Percentiles rank a stretch among this genome's conserved stretches.
These are phyloP conservation scores for Chelonia mydas DNA, from an alignment of 2,797 vertebrate species.

Conservation along the genomic window DNA sequence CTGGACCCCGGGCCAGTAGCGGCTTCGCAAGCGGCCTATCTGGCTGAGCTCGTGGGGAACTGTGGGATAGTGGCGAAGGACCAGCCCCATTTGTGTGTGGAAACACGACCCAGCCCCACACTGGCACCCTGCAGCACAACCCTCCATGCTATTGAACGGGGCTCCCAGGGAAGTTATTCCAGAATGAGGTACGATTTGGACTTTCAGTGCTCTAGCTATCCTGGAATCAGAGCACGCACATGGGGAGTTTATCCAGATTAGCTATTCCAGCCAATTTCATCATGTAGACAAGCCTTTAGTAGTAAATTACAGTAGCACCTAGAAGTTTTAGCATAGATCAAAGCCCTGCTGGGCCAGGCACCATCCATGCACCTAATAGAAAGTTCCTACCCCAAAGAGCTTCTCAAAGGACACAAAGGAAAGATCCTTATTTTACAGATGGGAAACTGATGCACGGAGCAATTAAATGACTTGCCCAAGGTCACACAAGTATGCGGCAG, in stretches of 20 bases:
- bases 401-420: background rate
- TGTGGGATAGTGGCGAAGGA: background rate
- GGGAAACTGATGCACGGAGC: background rate
- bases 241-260: background rate
- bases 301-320: background rate
- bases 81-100: background rate
- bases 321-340: background rate
- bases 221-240: background rate
- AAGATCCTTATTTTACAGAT: background rate
- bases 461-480: background rate
- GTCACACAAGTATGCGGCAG: background rate
- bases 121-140: background rate
- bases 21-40: background rate
- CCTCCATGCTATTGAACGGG: background rate
- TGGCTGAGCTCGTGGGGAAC: background rate
- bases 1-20: too few relatives aligned
- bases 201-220: background rate
- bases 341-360: background rate
- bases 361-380: background rate
- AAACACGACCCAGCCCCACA: background rate
- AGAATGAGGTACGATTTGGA: background rate
- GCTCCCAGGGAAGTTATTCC: background rate
- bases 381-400: background rate
- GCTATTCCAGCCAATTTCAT: background rate
- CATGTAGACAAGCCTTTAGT: background rate